These are phyloP conservation scores for Cybosia mesomella DNA, from an alignment of 2,888 invertebrate genomes.

Conservation along the genomic window DNA sequence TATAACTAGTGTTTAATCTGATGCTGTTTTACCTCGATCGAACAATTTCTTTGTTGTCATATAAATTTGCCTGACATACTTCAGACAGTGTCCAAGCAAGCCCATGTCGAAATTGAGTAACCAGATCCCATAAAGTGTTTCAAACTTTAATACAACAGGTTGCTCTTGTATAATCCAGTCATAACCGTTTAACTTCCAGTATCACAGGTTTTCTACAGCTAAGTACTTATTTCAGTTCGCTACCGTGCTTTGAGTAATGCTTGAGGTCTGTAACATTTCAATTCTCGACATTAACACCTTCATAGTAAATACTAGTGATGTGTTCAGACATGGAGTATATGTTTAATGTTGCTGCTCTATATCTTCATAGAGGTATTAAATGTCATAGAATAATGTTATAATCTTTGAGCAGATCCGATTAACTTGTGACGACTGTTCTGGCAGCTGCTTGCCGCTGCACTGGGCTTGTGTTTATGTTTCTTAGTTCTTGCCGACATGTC, in stretches of 20 bases:
- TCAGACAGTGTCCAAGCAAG: conserved; percentile 5
- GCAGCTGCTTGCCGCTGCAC: not conserved
- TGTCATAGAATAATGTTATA: not conserved
- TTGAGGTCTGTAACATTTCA: conserved; percentile 41
- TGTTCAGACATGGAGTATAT: not conserved
- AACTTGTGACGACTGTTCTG: not conserved
- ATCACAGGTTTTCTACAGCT: conserved; percentile 51
- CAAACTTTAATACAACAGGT: conserved; percentile 43
- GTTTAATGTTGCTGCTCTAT: not conserved
- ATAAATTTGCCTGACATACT: not conserved
- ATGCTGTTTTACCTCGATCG: not conserved
- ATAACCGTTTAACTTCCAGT: conserved; percentile 58
- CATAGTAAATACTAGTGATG: not conserved
- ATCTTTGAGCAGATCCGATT: not conserved
- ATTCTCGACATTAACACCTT: conserved; percentile 26
- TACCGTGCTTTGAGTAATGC: conserved; percentile 34
- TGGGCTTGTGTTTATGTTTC: not conserved
- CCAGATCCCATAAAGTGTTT: conserved; percentile 35
- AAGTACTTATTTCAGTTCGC: conserved; percentile 52
- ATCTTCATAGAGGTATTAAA: not conserved
- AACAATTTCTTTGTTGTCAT: not conserved
- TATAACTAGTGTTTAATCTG: not conserved
- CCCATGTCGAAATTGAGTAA: conserved; percentile 39
- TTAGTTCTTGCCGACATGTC: not conserved
- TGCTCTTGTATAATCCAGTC: conserved; percentile 51